These are phyloP conservation scores for Lamprotornis superbus DNA, from an alignment of 2,113 vertebrate species.

Conservation along the genomic window DNA sequence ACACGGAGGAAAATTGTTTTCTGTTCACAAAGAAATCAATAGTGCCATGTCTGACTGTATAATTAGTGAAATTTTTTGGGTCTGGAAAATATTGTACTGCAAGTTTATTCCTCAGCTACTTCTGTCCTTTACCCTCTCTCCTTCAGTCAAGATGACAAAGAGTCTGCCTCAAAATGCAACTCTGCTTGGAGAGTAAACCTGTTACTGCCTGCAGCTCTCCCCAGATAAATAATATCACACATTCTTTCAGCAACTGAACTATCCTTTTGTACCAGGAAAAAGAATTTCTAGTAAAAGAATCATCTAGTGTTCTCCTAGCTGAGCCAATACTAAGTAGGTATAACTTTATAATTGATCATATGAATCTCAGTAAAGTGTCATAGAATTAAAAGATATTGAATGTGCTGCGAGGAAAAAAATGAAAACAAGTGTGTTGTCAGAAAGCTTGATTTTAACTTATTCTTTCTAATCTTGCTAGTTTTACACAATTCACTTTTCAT, in stretches of 20 bases:
- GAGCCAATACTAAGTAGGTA: background rate
- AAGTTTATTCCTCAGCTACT: background rate
- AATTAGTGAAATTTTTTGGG: background rate
- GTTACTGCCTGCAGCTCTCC: background rate
- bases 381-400: background rate
- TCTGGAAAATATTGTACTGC: background rate
- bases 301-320: background rate
- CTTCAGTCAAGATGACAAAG: background rate
- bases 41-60: background rate
- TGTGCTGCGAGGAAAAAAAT: background rate
- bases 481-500: background rate
- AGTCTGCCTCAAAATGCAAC: background rate
- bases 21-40: background rate
- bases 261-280: background rate
- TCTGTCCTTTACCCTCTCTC: background rate
- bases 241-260: background rate
- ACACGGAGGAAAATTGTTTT: background rate
- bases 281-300: background rate
- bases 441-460: background rate
- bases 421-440: background rate
- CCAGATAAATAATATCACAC: background rate
- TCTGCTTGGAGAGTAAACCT: background rate
- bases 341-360: background rate
- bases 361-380: background rate
- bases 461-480: background rate